phyloP scores from a whole-genome alignment of 2,888 invertebrate genomes.

The Chalcosyrphus nemorum region DNA sequence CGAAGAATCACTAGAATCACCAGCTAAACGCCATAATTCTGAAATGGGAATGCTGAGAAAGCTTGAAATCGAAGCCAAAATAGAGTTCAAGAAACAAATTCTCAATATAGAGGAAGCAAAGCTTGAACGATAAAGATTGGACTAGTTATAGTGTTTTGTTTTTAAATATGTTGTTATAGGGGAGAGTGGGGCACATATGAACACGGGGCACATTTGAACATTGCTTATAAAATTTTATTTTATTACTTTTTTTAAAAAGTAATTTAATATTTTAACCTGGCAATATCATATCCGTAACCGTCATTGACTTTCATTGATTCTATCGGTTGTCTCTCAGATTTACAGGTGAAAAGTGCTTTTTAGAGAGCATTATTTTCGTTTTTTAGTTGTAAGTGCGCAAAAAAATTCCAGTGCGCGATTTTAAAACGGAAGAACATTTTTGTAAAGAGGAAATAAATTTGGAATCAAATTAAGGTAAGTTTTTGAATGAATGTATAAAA shows the following conservation, averaged over 20 bases:
- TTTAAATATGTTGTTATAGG: too few relatives aligned
- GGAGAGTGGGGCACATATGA: background rate
- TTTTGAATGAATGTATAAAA: slow-evolving; percentile 14
- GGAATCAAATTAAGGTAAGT: slow-evolving; percentile 5
- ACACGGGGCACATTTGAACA: slow-evolving; percentile 6
- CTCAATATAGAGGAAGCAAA: too few relatives aligned
- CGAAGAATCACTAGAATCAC: too few relatives aligned
- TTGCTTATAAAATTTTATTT: slow-evolving; percentile 5
- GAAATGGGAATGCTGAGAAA: too few relatives aligned
- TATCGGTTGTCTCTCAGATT: background rate
- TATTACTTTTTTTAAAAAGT: background rate
- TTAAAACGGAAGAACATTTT: slow-evolving; percentile 4
- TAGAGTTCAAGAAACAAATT: too few relatives aligned
- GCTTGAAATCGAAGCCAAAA: too few relatives aligned
- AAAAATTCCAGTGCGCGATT: background rate
- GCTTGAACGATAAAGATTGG: too few relatives aligned
- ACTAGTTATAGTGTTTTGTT: too few relatives aligned
- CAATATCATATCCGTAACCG: slow-evolving; percentile 1
- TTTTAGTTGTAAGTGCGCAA: slow-evolving; percentile 1
- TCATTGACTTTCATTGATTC: slow-evolving; percentile 15
- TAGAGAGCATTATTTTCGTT: background rate
- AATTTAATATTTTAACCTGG: slow-evolving; percentile 15
- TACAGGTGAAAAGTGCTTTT: background rate
- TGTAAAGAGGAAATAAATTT: slow-evolving; percentile 5
- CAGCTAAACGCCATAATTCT: too few relatives aligned